phyloP scores from a whole-genome alignment of 2,888 invertebrate genomes.

The Kuschelorhynchus macadamiae region DNA sequence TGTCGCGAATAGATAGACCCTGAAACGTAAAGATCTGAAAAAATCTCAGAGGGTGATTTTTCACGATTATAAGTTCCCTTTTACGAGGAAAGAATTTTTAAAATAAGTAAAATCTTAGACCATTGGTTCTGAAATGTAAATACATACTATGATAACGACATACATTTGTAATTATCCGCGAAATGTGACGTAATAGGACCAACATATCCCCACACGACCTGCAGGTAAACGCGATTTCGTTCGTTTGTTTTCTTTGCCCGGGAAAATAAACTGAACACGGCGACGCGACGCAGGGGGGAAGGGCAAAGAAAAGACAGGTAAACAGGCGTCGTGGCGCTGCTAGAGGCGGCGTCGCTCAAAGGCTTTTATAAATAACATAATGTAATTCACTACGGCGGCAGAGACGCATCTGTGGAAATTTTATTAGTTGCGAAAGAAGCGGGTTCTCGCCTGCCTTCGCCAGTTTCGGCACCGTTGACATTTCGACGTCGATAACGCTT shows the following conservation, averaged over 20 bases:
- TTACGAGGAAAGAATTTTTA: too few relatives aligned
- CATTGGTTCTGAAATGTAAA: too few relatives aligned
- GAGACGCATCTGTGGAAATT: conserved; percentile 48
- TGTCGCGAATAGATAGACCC: too few relatives aligned
- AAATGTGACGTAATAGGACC: too few relatives aligned
- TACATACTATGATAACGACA: too few relatives aligned
- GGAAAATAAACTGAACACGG: conserved; percentile 23
- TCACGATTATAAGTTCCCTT: too few relatives aligned
- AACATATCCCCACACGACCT: too few relatives aligned
- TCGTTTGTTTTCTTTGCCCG: conserved; percentile 12
- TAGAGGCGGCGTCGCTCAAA: conserved; percentile 49
- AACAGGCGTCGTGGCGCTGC: conserved; percentile 49
- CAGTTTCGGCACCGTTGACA: conserved; percentile 29
- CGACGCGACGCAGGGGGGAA: conserved; percentile 19
- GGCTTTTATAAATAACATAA: conserved; percentile 51
- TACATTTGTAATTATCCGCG: too few relatives aligned
- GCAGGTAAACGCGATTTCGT: too few relatives aligned
- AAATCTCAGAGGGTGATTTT: too few relatives aligned
- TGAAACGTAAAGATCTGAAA: too few relatives aligned
- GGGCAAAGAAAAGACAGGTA: conserved; percentile 39
- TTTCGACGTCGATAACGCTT: conserved; percentile 39
- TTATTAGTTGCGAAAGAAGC: conserved; percentile 49
- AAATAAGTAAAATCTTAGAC: too few relatives aligned
- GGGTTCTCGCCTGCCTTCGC: conserved; percentile 30
- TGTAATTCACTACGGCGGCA: conserved; percentile 45